These are phyloP conservation scores for Tympanuchus pallidicinctus DNA, from an alignment of 2,113 vertebrate genomes.

Conservation along the genomic window DNA sequence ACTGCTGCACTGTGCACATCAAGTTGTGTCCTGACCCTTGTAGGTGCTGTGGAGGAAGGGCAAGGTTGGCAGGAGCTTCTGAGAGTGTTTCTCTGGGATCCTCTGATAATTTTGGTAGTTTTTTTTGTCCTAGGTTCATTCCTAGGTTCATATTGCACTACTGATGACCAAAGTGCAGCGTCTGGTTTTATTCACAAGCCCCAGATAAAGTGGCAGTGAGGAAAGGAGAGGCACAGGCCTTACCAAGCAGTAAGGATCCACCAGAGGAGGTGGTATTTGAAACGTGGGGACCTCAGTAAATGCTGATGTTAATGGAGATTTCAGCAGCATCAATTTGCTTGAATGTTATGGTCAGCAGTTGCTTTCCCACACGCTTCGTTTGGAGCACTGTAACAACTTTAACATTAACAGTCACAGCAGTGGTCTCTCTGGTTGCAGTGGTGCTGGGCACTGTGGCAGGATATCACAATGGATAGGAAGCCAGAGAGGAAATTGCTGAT, in stretches of 20 bases:
- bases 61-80: background rate
- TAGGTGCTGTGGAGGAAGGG: background rate
- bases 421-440: background rate
- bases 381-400: background rate
- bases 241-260: background rate
- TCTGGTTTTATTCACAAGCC: background rate
- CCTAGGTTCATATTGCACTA: background rate
- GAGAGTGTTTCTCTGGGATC: background rate
- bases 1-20: background rate
- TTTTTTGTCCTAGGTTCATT: background rate
- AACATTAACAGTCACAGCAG: background rate
- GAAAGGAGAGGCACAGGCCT: background rate
- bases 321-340: background rate
- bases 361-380: background rate
- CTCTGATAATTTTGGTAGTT: background rate
- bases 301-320: background rate
- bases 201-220: background rate
- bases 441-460: background rate
- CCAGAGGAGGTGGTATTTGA: background rate
- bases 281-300: background rate
- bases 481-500: slow-evolving; percentile 8
- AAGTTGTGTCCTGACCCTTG: background rate
- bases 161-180: background rate
- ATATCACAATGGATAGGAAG: background rate
- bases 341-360: background rate